Evolutionary conservation across 2,888 invertebrate genomes (phyloP).

Genomic region (Cephus spinipes): DNA sequence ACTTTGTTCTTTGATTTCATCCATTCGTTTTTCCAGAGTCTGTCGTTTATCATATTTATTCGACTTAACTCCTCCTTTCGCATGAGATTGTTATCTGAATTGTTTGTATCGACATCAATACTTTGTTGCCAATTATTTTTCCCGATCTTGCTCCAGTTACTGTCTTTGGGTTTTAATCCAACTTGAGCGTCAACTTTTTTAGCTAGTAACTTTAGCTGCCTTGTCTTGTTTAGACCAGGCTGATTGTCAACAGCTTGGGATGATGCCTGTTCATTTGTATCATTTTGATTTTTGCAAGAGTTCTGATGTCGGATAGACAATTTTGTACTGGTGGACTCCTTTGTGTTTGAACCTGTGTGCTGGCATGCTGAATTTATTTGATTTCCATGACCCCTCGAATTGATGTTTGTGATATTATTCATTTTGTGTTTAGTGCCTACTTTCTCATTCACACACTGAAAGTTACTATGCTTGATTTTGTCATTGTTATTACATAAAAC

Average conservation of each 20-base stretch:
- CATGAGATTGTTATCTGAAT: constrained; percentile 20
- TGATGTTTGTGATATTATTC: constrained; percentile 25
- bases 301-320: too few species aligned
- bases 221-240: constrained; percentile 31
- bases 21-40: constrained; percentile 61
- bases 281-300: constrained; percentile 25
- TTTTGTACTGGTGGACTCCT: too few species aligned
- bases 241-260: constrained; percentile 22
- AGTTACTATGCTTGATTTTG: constrained; percentile 22
- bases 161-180: constrained; percentile 28
- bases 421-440: constrained; percentile 19
- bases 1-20: constrained; percentile 39
- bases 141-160: constrained; percentile 27
- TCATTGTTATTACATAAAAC: constrained; percentile 26
- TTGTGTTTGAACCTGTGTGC: too few species aligned
- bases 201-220: constrained; percentile 23
- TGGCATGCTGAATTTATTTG: not conserved
- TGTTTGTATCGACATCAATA: constrained; percentile 15
- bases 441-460: constrained; percentile 27
- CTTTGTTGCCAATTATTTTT: constrained; percentile 12
- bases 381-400: constrained; percentile 9
- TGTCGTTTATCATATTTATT: constrained; percentile 60
- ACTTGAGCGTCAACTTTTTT: constrained; percentile 32
- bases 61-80: constrained; percentile 39
- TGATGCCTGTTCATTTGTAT: constrained; percentile 17